Conservation (phyloP, 2,113 vertebrate species). For the Actinemys pallida region DNA sequence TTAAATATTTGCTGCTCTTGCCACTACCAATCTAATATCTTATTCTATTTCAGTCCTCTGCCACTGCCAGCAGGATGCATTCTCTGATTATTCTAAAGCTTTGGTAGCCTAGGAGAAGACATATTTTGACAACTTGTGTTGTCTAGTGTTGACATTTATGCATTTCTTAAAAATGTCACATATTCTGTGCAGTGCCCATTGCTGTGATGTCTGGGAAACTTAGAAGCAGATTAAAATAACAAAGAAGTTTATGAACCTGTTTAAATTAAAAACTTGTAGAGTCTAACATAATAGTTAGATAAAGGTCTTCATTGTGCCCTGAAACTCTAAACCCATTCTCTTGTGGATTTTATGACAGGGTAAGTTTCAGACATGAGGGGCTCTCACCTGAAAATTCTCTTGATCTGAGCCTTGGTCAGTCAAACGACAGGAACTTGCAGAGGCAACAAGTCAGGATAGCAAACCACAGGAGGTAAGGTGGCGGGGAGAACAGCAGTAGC, state of each 20-base stretch:
- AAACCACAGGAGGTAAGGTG: background rate
- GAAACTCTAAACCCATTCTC: background rate
- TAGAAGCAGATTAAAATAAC: background rate
- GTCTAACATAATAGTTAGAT: background rate
- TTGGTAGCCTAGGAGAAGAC: background rate
- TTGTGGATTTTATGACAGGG: background rate
- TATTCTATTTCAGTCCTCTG: background rate
- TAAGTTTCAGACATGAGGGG: background rate
- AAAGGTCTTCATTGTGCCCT: background rate
- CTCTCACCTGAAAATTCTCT: constrained; percentile 22
- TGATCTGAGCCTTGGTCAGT: background rate
- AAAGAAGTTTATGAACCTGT: background rate
- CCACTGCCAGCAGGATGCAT: background rate
- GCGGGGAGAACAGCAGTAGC: background rate
- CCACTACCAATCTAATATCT: background rate
- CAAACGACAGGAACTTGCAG: background rate
- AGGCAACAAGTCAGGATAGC: background rate
- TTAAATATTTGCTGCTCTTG: background rate
- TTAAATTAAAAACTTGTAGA: background rate
- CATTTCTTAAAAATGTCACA: background rate
- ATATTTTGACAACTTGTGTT: background rate
- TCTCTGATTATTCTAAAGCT: background rate
- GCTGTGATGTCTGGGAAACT: background rate
- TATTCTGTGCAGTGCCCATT: background rate
- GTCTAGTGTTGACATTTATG: background rate